Conservation (phyloP, 2,113 vertebrate genomes). For the Blennius ocellaris region DNA sequence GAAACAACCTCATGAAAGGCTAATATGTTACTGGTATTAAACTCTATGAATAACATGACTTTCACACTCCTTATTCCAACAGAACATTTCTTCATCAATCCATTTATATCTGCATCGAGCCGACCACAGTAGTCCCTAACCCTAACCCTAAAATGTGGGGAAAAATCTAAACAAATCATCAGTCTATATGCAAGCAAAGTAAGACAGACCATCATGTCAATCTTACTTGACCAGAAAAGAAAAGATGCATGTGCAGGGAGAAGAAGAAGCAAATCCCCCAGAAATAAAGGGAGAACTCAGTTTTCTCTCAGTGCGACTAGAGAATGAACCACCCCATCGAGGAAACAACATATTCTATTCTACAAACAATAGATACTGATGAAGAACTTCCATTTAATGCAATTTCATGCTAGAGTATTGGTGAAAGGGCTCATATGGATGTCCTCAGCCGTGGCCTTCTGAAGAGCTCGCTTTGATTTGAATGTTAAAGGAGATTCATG, state of each 20-base stretch:
- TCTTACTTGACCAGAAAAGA: no score
- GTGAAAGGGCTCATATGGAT: slow-evolving; percentile 29
- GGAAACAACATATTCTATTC: slow-evolving; percentile 9
- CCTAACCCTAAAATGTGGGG: no score
- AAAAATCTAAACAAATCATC: no score
- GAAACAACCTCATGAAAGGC: neutral
- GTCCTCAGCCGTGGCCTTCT: slow-evolving; percentile 15
- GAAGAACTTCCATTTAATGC: slow-evolving; percentile 32
- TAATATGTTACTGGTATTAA: neutral
- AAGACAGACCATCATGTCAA: no score
- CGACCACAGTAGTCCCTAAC: no score
- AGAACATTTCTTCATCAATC: neutral
- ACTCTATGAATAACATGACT: neutral
- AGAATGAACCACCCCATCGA: no score
- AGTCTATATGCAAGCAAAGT: no score
- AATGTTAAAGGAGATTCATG: slow-evolving; percentile 50
- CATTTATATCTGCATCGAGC: no score
- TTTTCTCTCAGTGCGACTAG: no score
- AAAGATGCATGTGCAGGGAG: no score
- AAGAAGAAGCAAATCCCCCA: no score
- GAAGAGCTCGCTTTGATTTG: slow-evolving; percentile 66
- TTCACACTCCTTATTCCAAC: neutral
- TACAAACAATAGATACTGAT: slow-evolving; percentile 53
- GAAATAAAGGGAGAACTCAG: no score
- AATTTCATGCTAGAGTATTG: neutral